These are phyloP conservation scores for Coremacera marginata DNA, from an alignment of 2,888 invertebrate genomes.

Conservation along the genomic window DNA sequence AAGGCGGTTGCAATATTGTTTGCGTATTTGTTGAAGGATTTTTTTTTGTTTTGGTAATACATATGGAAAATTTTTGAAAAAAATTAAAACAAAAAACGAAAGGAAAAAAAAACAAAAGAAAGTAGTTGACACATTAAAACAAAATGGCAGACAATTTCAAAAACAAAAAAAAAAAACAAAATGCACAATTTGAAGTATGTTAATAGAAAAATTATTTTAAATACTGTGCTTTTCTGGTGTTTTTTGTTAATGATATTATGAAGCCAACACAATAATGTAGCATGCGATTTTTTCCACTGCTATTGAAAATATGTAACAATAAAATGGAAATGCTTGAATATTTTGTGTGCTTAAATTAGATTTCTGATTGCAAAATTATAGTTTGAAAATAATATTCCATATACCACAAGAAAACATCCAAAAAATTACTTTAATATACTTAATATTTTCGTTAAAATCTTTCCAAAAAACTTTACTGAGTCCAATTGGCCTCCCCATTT, in stretches of 20 bases:
- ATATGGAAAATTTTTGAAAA: slow-evolving; percentile 7
- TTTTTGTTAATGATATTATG: background rate
- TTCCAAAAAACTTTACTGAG: too few relatives aligned
- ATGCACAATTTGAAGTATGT: background rate
- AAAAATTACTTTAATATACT: too few relatives aligned
- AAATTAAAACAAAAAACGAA: slow-evolving; percentile 1
- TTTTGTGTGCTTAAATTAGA: background rate
- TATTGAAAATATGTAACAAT: background rate
- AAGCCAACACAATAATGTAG: slow-evolving; percentile 5
- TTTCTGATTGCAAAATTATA: slow-evolving; percentile 14
- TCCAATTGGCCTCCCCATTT: too few relatives aligned
- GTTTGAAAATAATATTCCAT: background rate
- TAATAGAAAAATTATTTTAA: background rate
- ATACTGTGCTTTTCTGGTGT: background rate
- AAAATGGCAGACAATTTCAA: slow-evolving; percentile 1
- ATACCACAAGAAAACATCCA: too few relatives aligned
- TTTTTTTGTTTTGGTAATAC: slow-evolving; percentile 12
- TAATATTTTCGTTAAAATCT: too few relatives aligned
- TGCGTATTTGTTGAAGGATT: slow-evolving; percentile 12
- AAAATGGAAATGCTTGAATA: slow-evolving; percentile 36
- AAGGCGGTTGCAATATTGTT: slow-evolving; percentile 21
- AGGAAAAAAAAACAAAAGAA: background rate
- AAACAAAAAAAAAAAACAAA: background rate
- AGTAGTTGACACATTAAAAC: background rate
- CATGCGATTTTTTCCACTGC: background rate